phyloP scores from a whole-genome alignment of 2,113 vertebrate genomes.

The Trogon melanurus region DNA sequence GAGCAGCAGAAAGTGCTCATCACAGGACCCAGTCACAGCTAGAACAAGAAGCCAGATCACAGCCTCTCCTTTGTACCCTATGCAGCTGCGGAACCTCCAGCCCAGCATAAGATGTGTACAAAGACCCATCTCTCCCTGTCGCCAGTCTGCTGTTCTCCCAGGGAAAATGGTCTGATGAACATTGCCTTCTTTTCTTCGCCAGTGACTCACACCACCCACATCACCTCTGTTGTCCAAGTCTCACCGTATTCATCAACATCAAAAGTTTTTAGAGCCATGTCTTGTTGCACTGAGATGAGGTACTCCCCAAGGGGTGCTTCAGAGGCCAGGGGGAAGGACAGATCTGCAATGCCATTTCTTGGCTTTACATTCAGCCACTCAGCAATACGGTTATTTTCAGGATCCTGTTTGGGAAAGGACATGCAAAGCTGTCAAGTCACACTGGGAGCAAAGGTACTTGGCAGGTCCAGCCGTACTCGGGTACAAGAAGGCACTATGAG shows the following conservation, averaged over 20 bases:
- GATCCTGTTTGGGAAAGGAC: slow-evolving; percentile 56
- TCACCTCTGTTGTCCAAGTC: not conserved
- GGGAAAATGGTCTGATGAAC: not conserved
- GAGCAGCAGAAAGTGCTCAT: not conserved
- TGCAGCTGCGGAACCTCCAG: not conserved
- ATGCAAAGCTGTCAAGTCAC: not conserved
- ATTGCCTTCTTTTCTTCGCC: not conserved
- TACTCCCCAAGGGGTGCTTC: slow-evolving; percentile 58
- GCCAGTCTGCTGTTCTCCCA: not conserved
- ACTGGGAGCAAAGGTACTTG: not conserved
- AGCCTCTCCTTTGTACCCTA: not conserved
- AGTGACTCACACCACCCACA: not conserved
- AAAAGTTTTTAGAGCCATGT: not conserved
- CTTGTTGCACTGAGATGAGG: slow-evolving; percentile 20
- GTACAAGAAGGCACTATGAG: not conserved
- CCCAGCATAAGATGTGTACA: not conserved
- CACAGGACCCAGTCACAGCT: not conserved
- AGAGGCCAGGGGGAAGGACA: slow-evolving; percentile 60
- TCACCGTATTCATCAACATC: slow-evolving; percentile 67
- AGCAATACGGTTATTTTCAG: slow-evolving; percentile 50
- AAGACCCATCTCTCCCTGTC: not conserved
- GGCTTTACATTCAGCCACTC: slow-evolving; percentile 68
- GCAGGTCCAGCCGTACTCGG: not conserved
- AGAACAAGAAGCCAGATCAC: not conserved
- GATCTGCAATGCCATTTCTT: slow-evolving; percentile 61